Evolutionary conservation across 2,113 vertebrate genomes (phyloP).

Genomic region (Opisthocomus hoazin): DNA sequence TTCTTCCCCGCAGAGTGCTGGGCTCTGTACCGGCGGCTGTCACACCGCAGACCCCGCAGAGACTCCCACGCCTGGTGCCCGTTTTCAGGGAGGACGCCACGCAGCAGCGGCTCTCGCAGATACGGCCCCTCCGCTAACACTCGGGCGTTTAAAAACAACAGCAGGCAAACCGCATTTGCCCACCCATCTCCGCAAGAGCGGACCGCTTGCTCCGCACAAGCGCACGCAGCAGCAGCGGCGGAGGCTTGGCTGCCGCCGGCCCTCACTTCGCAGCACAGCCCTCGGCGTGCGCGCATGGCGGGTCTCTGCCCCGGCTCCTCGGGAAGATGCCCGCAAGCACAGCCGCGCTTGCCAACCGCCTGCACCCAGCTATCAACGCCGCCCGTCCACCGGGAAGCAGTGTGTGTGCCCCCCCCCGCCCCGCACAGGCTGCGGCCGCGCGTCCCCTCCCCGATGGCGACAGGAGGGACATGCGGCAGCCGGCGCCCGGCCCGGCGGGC

Average conservation of each 20-base stretch:
- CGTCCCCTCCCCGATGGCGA: too few relatives aligned
- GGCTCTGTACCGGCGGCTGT: not conserved
- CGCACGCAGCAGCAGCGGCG: not conserved
- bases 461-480: not conserved
- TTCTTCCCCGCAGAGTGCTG: rapidly evolving
- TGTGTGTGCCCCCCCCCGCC: too few relatives aligned
- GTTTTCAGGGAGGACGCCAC: not conserved
- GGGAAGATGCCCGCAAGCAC: not conserved
- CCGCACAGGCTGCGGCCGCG: not conserved
- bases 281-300: not conserved
- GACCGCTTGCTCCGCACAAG: not conserved
- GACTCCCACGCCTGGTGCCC: not conserved
- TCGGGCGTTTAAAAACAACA: not conserved
- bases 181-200: not conserved
- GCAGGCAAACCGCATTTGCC: not conserved
- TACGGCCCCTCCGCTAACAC: not conserved
- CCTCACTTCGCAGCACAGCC: too few relatives aligned
- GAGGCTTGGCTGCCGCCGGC: not conserved
- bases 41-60: not conserved
- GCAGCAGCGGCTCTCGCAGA: not conserved
- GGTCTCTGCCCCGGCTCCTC: not conserved
- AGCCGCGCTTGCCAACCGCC: not conserved
- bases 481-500: not conserved
- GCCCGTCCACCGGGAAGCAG: not conserved
- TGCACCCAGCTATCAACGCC: not conserved